Evolutionary conservation across 2,888 invertebrate species (phyloP).

Genomic region (Gastrophysa polygoni): DNA sequence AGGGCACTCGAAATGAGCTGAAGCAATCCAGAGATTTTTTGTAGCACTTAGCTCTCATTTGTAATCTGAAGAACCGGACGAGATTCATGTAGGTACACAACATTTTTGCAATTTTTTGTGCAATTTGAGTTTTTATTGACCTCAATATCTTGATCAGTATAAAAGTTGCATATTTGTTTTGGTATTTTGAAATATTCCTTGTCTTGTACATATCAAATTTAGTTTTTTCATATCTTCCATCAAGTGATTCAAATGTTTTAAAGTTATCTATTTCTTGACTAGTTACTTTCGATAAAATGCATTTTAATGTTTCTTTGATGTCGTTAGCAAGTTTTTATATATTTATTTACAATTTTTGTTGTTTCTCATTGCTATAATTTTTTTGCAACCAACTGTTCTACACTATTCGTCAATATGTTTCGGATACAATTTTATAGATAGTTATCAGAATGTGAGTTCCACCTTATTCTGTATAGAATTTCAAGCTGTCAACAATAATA

Average conservation of each 20-base stretch:
- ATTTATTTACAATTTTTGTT: constrained; percentile 14
- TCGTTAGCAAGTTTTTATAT: constrained; percentile 16
- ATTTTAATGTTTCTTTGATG: not conserved
- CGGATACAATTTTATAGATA: no score
- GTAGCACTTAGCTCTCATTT: no score
- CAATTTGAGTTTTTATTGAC: not conserved
- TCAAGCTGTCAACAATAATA: no score
- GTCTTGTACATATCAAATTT: not conserved
- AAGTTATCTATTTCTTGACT: not conserved
- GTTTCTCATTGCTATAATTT: not conserved
- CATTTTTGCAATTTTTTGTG: not conserved
- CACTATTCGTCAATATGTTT: no score
- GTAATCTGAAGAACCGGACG: no score
- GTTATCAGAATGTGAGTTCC: no score
- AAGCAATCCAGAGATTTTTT: no score
- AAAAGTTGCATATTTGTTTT: not conserved
- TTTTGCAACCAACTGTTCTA: no score
- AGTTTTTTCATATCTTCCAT: not conserved
- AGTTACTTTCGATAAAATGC: constrained; percentile 15
- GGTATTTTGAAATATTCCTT: not conserved
- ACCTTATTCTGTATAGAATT: no score
- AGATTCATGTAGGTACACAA: not conserved
- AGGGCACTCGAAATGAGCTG: no score
- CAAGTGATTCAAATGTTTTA: not conserved
- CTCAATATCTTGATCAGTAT: not conserved